Percentiles rank a stretch among this genome's conserved stretches.
Evolutionary conservation across 2,888 invertebrate genomes (phyloP).

Genomic region (Acronicta psi): DNA sequence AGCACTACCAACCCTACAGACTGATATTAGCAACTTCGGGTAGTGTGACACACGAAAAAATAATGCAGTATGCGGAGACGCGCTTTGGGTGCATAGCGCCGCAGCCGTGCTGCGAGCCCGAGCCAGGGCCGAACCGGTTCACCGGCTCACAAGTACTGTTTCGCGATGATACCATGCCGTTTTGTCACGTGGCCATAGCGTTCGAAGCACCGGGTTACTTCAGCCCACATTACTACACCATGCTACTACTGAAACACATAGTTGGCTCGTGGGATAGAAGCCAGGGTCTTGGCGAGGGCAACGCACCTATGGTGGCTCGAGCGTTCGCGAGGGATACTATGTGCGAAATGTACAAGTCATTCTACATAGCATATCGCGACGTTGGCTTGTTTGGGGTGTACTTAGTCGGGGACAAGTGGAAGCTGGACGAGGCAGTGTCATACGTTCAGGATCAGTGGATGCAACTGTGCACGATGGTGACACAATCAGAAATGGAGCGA

Average conservation of each 20-base stretch:
- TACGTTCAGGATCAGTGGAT: constrained; percentile 78
- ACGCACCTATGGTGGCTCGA: constrained; percentile 68
- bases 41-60: constrained; percentile 90
- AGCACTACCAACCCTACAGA: constrained; percentile 82
- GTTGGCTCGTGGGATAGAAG: constrained; percentile 79
- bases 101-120: constrained; percentile 37
- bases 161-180: constrained; percentile 79
- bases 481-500: constrained; percentile 66
- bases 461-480: constrained; percentile 70
- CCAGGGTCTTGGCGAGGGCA: constrained; percentile 66
- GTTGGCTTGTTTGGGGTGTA: constrained; percentile 86
- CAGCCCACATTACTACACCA: constrained; percentile 69
- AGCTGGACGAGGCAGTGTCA: constrained; percentile 74
- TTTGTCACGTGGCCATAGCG: constrained; percentile 80
- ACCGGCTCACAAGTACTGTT: constrained; percentile 62
- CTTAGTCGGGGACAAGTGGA: constrained; percentile 69
- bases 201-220: constrained; percentile 80
- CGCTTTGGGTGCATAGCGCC: constrained; percentile 83
- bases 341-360: constrained; percentile 79
- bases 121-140: constrained; percentile 60
- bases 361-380: constrained; percentile 79
- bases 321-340: constrained; percentile 65
- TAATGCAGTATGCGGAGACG: constrained; percentile 88
- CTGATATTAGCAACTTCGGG: constrained; percentile 93
- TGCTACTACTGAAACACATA: constrained; percentile 73